A percentile compares a stretch with the other conserved stretches of the same genome.
Conservation (phyloP, 2,888 invertebrate species). For the Doris montereyensis region DNA sequence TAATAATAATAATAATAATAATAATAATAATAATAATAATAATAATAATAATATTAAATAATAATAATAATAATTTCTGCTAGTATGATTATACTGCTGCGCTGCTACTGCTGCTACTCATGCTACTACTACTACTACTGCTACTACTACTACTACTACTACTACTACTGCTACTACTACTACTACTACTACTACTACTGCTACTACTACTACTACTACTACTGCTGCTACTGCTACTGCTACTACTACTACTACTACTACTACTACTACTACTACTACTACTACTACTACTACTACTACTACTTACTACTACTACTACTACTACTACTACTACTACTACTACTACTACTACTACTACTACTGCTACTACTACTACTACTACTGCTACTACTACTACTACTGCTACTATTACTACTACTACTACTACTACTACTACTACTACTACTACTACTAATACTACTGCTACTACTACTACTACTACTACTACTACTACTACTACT, state of each 20-base stretch:
- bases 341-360: background rate
- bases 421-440: background rate
- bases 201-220: conserved; percentile 11
- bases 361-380: background rate
- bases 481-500: background rate
- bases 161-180: conserved; percentile 26
- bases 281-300: background rate
- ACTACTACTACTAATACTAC: background rate
- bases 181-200: conserved; percentile 23
- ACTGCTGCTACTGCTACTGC: background rate
- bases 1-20: too few species aligned
- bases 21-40: too few species aligned
- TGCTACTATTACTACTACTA: background rate
- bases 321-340: background rate
- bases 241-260: background rate
- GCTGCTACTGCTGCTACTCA: background rate
- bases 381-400: background rate
- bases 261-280: background rate
- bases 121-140: conserved; percentile 20
- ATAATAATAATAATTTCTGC: too few species aligned
- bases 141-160: conserved; percentile 28
- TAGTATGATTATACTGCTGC: too few species aligned
- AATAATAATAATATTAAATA: too few species aligned
- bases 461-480: background rate
- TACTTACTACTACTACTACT: background rate